Evolutionary conservation across 2,113 vertebrate genomes (phyloP), one percentile per base, ranked within the genome.

Genomic region (Laterallus jamaicensis): DNA sequence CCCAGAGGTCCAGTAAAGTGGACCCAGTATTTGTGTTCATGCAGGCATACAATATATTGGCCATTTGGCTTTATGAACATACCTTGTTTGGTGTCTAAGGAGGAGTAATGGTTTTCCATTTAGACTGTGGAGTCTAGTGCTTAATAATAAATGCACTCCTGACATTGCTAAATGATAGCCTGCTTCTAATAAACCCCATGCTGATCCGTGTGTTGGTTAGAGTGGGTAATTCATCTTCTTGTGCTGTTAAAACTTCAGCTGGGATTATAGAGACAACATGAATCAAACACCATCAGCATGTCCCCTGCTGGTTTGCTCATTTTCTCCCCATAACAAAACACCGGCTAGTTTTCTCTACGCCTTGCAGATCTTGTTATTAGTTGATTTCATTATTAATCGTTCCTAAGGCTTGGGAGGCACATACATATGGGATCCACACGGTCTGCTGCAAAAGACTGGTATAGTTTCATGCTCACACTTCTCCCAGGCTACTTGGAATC

Each of bases 231-330:
- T 63, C 35, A 92, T 97, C 97, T 97, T 95, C 68, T 90, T 25
- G 42, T 93, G 84, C 93, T 86, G 62, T 86, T 95, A 88, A 78
- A 93, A 93, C 79, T 55, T 60, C 52, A 93, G 95, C 90, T 92
- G 55, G 87, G 92, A 96, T 97, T 96, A 96, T 49, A 96, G 91
- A 96, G 96, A 96, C 12, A 60, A 24, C 97, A 97, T 96, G 97
- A 97, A 97, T 98, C 97, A 97, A 97, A 90, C 92, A 90, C 14
- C 31, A 97, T 93, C 96, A 96, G 89, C 86, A 87, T 83, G 94
- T 95, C 95, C 94, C 97, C 98, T 90, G 97, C 97, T 97, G 97
- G 49, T 97, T 94, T 93, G 93, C 96, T 98, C 97, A 95, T 98
- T 98, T 98, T 95, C 91, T 89, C 76, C 78, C 70, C 24, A 13